Conservation (phyloP, 2,888 invertebrate genomes). For the Lithodes maja region DNA sequence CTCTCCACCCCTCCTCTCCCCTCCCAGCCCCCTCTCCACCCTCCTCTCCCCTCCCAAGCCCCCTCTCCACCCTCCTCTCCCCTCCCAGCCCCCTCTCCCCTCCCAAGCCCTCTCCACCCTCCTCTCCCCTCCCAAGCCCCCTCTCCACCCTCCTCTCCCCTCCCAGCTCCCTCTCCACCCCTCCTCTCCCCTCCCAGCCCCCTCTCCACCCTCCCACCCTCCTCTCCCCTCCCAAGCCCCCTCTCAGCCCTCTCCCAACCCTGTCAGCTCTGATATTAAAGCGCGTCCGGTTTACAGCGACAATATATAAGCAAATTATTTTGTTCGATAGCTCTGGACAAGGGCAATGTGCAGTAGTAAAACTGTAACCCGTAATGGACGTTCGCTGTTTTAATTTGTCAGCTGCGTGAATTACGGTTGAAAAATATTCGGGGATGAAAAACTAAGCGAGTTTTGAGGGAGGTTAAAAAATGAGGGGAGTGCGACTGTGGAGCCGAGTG, state of each 20-base stretch:
- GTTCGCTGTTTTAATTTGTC: slow-evolving; percentile 9
- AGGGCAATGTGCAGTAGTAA: slow-evolving; percentile 16
- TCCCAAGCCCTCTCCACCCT: too few species aligned
- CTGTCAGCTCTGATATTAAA: slow-evolving; percentile 8
- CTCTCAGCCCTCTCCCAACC: neutral
- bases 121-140: neutral
- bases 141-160: neutral
- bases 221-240: neutral
- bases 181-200: neutral
- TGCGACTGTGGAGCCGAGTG: neutral
- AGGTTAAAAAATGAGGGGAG: neutral
- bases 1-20: too few species aligned
- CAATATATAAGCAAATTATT: slow-evolving; percentile 20
- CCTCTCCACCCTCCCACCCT: neutral
- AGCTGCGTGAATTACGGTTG: neutral
- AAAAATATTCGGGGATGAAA: neutral
- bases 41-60: neutral
- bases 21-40: too few species aligned
- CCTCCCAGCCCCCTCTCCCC: neutral
- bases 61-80: neutral
- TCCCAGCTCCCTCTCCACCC: neutral
- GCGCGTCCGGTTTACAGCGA: slow-evolving; percentile 20
- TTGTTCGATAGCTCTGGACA: slow-evolving; percentile 13
- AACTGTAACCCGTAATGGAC: slow-evolving; percentile 13
- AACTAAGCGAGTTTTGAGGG: neutral